A percentile compares a stretch with the other conserved stretches of the same genome.
These are phyloP conservation scores for Astur gentilis DNA, from an alignment of 2,113 vertebrate species.

Conservation along the genomic window DNA sequence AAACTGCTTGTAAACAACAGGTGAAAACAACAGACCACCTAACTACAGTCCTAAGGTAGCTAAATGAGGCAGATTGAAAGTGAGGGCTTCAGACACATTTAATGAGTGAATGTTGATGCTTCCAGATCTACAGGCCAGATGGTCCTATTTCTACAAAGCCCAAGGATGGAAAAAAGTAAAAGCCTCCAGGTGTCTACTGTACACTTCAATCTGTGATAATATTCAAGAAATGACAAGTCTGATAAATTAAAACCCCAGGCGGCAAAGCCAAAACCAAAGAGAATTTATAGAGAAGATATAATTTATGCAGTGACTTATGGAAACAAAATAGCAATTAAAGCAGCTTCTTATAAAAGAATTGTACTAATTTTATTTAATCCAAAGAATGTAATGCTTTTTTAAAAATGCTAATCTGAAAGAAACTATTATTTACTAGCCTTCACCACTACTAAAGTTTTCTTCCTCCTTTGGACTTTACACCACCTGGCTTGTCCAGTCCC, in stretches of 20 bases:
- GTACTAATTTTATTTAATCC: background rate
- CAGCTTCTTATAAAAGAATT: background rate
- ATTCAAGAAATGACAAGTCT: slow-evolving; percentile 41
- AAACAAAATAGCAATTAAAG: slow-evolving; percentile 24
- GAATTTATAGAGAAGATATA: slow-evolving; percentile 19
- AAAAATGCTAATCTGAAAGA: background rate
- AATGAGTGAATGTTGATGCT: slow-evolving; percentile 61
- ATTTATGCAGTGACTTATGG: slow-evolving; percentile 17
- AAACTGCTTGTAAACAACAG: slow-evolving; percentile 13
- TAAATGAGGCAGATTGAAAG: slow-evolving; percentile 50
- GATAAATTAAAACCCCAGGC: slow-evolving; percentile 42
- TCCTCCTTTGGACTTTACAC: background rate
- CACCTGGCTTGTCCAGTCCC: background rate
- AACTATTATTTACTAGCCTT: background rate
- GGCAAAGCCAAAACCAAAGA: background rate
- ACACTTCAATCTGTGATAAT: slow-evolving; percentile 56
- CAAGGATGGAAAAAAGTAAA: slow-evolving; percentile 51
- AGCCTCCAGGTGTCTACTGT: slow-evolving; percentile 50
- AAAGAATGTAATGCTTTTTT: background rate
- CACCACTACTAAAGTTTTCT: background rate
- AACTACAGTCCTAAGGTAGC: background rate
- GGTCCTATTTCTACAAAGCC: slow-evolving; percentile 37
- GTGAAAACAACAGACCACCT: background rate
- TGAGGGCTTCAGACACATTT: slow-evolving; percentile 37
- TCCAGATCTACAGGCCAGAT: slow-evolving; percentile 61